Evolutionary conservation across 2,797 vertebrate species (phyloP).

Genomic region (Chelon auratus): DNA sequence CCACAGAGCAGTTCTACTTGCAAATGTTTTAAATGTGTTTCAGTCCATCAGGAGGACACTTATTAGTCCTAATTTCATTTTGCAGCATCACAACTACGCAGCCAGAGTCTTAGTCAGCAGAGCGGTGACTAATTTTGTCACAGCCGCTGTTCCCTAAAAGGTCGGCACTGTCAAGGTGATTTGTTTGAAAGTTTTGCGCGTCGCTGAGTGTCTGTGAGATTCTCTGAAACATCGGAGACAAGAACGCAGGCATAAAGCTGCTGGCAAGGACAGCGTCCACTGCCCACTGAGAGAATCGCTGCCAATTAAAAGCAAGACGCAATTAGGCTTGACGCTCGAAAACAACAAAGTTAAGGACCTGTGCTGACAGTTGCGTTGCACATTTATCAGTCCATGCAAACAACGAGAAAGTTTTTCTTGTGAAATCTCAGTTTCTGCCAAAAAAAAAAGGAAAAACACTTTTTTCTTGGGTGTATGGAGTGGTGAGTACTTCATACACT

Average conservation of each 20-base stretch:
- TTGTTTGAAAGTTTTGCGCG: background rate
- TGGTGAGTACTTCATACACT: slow-evolving; percentile 15
- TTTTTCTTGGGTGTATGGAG: background rate
- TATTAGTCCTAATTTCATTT: background rate
- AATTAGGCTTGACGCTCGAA: slow-evolving; percentile 44
- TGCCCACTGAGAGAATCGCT: slow-evolving; percentile 42
- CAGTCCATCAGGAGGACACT: background rate
- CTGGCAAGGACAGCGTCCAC: slow-evolving; percentile 18
- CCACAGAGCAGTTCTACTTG: background rate
- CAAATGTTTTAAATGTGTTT: slow-evolving; percentile 4
- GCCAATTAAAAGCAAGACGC: slow-evolving; percentile 54
- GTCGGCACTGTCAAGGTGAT: background rate
- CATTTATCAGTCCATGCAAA: background rate
- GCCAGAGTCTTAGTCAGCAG: background rate
- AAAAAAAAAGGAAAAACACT: background rate
- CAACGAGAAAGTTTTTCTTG: background rate
- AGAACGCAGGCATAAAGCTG: slow-evolving; percentile 14
- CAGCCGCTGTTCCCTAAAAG: background rate
- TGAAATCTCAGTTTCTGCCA: slow-evolving; percentile 5
- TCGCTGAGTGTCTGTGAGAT: slow-evolving; percentile 1
- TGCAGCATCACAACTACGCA: background rate
- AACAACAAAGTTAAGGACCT: slow-evolving; percentile 18
- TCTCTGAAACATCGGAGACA: slow-evolving; percentile 2
- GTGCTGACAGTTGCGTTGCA: slow-evolving; percentile 7
- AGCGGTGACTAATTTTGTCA: background rate